A percentile compares a stretch with the other conserved stretches of the same genome.
Evolutionary conservation across 2,113 vertebrate genomes (phyloP).

Genomic region (Ia io): DNA sequence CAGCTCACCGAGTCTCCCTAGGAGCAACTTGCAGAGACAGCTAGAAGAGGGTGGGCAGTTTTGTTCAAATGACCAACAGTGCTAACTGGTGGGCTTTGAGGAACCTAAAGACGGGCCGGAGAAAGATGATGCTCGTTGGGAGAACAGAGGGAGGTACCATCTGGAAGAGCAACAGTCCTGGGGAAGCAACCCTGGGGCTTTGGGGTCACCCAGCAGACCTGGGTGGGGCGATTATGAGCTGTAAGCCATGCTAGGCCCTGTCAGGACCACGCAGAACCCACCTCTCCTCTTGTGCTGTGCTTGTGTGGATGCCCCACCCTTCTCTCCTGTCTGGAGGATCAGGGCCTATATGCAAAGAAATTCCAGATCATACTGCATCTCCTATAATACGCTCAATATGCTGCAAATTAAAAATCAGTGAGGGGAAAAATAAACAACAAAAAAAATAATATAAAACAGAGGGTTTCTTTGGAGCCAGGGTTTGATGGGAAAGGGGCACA

Average conservation of each 20-base stretch:
- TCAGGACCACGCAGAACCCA: background rate
- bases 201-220: accelerated
- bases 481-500: background rate
- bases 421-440: conserved; percentile 64
- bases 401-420: conserved; percentile 70
- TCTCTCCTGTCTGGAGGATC: background rate
- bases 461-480: background rate
- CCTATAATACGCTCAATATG: conserved; percentile 71
- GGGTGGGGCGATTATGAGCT: background rate
- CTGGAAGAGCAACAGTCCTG: background rate
- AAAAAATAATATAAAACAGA: conserved; percentile 70
- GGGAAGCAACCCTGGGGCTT: background rate
- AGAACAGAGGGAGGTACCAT: background rate
- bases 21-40: background rate
- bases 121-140: background rate
- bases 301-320: background rate
- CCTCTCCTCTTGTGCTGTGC: background rate
- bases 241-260: background rate
- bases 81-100: background rate
- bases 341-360: background rate
- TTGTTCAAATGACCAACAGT: background rate
- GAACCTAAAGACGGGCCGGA: background rate
- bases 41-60: background rate
- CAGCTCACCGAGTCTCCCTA: conserved; percentile 54
- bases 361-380: conserved; percentile 21